These are phyloP conservation scores for Clytia hemisphaerica DNA, from an alignment of 30 jellyfish, hydroid and myxozoan genomes.

Conservation along the genomic window DNA sequence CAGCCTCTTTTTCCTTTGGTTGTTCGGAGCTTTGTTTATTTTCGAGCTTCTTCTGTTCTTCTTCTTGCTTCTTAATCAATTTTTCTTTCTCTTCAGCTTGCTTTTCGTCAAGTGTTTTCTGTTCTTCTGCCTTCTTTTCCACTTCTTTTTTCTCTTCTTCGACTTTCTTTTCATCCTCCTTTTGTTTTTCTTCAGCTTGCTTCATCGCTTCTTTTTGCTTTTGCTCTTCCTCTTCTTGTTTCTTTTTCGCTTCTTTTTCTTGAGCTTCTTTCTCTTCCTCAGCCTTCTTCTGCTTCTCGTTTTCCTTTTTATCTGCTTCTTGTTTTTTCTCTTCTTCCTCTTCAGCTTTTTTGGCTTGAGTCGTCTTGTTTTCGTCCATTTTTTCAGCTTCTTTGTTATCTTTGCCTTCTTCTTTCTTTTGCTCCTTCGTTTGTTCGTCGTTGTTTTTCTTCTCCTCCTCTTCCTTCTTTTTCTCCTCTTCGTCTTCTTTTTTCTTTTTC, in stretches of 20 bases:
- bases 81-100: neutral
- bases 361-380: neutral
- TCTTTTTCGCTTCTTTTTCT: too few species aligned
- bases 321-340: too few species aligned
- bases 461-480: neutral
- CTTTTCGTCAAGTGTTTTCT: neutral
- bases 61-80: neutral
- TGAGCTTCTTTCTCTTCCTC: too few species aligned
- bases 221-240: too few species aligned
- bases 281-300: too few species aligned
- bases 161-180: too few species aligned
- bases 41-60: neutral
- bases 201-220: too few species aligned
- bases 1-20: neutral
- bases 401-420: neutral
- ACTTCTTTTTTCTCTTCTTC: neutral
- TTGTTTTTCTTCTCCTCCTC: neutral
- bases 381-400: neutral
- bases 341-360: too few species aligned
- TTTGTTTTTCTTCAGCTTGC: too few species aligned
- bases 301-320: too few species aligned
- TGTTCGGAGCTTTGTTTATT: neutral
- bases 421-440: neutral
- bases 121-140: neutral
- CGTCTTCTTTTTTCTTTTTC: neutral